Conservation (phyloP, 2,888 invertebrate species). For the Agonopterix heracliana region DNA sequence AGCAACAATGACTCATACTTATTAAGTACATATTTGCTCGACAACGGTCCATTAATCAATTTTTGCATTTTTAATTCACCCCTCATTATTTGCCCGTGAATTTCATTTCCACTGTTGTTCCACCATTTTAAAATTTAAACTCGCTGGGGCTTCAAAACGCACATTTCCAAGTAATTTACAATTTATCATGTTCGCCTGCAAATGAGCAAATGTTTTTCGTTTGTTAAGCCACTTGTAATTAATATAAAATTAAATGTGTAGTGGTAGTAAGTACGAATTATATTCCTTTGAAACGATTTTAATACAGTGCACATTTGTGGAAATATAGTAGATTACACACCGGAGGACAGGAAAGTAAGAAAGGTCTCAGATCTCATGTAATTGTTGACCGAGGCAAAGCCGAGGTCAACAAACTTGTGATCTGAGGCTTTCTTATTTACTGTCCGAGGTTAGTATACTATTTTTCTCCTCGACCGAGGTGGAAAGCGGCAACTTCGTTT, state of each 20-base stretch:
- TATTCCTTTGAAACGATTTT: constrained; percentile 18
- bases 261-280: constrained; percentile 46
- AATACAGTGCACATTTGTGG: too few relatives aligned
- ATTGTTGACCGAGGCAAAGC: too few relatives aligned
- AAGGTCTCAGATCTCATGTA: too few relatives aligned
- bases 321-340: too few relatives aligned
- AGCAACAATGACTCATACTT: constrained; percentile 35
- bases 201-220: constrained; percentile 71
- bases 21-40: constrained; percentile 62
- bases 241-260: constrained; percentile 59
- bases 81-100: constrained; percentile 71
- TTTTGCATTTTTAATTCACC: constrained; percentile 73
- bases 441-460: too few relatives aligned
- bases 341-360: too few relatives aligned
- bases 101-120: constrained; percentile 61
- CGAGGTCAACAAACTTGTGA: too few relatives aligned
- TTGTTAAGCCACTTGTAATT: constrained; percentile 67
- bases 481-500: too few relatives aligned
- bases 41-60: constrained; percentile 70
- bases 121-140: constrained; percentile 65
- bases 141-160: constrained; percentile 47
- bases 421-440: too few relatives aligned
- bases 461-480: too few relatives aligned
- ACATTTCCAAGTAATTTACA: constrained; percentile 72
- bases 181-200: constrained; percentile 68